Base-by-base conservation (phyloP, 2,888 invertebrate genomes). In the Azorinus chamasolen region DNA sequence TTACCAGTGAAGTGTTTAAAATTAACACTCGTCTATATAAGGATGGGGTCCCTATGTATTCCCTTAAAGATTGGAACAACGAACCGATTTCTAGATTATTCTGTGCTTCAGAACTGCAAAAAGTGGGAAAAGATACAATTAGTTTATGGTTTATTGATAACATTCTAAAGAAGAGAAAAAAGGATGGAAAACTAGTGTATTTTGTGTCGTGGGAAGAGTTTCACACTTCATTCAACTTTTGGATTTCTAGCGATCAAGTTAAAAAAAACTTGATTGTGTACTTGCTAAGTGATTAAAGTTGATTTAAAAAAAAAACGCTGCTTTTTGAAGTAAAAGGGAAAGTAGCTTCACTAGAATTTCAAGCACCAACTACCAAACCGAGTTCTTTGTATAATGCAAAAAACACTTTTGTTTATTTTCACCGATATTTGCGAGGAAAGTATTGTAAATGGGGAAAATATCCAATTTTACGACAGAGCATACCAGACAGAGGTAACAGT, bases 11-110 rank as follows among this genome's bases (percentile, higher is more conserved):
- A 59, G 25, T 72, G 37, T 72, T 72, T 24, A 59, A 59, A 43
- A 55, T 77, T 18, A n/a, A 41, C 5, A 18, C 54, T 37, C 32
- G 66, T 1, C 43, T 63, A 22, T 61, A 32, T 10, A 62, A 54
- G 22, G 71, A 77, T 39, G 63, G 63, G 10, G 59, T 59, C 32
- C 73, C 73, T 6, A 45, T 69, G 24, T 73, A 73, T 24, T 50
- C 41, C 43, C n/a, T 74, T 12, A 22, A 22, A 39, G 58, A 63
- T 46, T 53, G 41, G 24, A 45, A 63, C n/a, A 45, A 72, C n/a
- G 58, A 69, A 39, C 6, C 27, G 3, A 63, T 72, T 8, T 53
- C 37, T 37, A 64, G 72, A 0, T 41, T 25, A 14, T 77, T 77
- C 54, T 72, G 72, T 51, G 18, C 51, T 4, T 39, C 63, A 6